Base-by-base conservation (phyloP, 2,113 vertebrate species). In the Psophia crepitans region DNA sequence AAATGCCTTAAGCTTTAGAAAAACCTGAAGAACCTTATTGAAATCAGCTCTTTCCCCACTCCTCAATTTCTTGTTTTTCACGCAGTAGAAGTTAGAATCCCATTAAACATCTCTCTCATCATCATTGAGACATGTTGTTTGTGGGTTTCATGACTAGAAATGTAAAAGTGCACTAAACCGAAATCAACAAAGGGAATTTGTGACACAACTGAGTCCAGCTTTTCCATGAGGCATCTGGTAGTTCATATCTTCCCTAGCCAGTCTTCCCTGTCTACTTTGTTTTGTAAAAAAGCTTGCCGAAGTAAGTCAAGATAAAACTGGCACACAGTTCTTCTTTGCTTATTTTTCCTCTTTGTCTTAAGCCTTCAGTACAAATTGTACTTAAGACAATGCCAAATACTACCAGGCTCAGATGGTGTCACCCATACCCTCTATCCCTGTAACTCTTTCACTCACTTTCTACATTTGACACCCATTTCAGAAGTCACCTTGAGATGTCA, bases 361-460 rank as follows among this genome's bases (percentile, higher is more conserved):
- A 43, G 11, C 15, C 12, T 79, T 66, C 27, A 71, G 20, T 26
- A 22, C 2, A 16, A 24, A 23, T 68, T 20, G 30, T 58, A 41
- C n/a, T 81, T 43, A 27, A 22, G 35, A 28, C 6, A 14, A 5
- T 37, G 32, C 4, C 24, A 65, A 61, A 32, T 11, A 11, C 17
- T 37, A 63, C 10, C 8, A 49, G 48, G 32, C 2, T 79, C 26
- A 64, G 22, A 37, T 33, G n/a, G 12, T 16, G 4, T 30, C 65
- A 12, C 5, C 7, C 5, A 0, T 49, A 20, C 5, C 49, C 9
- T 74, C 26, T 3, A 16, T 27, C 11, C 2, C 18, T 43, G 4
- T 20, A 77, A 33, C 24, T 48, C 30, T 51, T 51, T 82, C 8
- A 3, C 13, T 76, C 3, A 13, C 14, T 64, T 83, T 54, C 53